phyloP scores from a whole-genome alignment of 2,113 vertebrate species.

The Odontesthes bonariensis region DNA sequence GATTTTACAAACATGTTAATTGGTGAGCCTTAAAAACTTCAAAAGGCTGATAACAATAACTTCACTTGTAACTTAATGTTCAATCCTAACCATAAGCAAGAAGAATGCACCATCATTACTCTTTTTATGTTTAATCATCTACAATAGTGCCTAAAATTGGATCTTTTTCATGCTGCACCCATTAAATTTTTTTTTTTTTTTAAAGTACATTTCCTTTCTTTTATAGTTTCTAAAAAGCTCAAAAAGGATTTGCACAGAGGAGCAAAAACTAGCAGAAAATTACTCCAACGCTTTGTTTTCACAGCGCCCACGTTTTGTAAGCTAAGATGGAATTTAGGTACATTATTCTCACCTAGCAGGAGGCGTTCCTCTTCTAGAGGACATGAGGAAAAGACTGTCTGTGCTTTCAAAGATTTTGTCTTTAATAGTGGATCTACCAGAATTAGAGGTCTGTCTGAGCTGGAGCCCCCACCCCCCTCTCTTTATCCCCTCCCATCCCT shows the following conservation, averaged over 20 bases:
- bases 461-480: slow-evolving; percentile 13
- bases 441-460: slow-evolving; percentile 72
- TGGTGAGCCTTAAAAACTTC: too few species aligned
- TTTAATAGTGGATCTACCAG: slow-evolving; percentile 68
- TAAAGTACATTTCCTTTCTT: not conserved
- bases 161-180: not conserved
- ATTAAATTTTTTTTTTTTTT: not conserved
- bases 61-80: not conserved
- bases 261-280: slow-evolving; percentile 7
- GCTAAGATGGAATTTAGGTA: slow-evolving; percentile 24
- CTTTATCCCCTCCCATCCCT: slow-evolving; percentile 18
- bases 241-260: not conserved
- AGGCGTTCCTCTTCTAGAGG: slow-evolving; percentile 24
- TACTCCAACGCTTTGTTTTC: slow-evolving; percentile 10
- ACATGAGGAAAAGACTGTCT: slow-evolving; percentile 55
- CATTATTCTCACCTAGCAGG: slow-evolving; percentile 52
- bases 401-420: slow-evolving; percentile 67
- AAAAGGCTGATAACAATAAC: not conserved
- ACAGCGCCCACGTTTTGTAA: too few species aligned
- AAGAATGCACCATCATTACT: not conserved
- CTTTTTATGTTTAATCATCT: not conserved
- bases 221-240: not conserved
- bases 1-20: too few species aligned
- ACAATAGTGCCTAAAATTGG: not conserved
- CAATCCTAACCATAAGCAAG: not conserved